Conservation (phyloP, 1,140 invertebrate genomes). For the Drosophila santomea region DNA sequence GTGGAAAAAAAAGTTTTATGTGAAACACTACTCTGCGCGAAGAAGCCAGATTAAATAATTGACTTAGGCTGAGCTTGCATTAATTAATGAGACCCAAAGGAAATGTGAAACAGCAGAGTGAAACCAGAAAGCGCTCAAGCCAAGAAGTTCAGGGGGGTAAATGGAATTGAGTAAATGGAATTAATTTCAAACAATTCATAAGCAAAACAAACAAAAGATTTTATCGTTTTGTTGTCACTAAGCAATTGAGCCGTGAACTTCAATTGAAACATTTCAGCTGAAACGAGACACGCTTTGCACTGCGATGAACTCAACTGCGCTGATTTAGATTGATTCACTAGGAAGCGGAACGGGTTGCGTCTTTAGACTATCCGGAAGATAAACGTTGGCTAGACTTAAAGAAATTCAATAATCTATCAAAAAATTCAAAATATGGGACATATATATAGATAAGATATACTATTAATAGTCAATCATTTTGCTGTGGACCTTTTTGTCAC, state of each 20-base stretch:
- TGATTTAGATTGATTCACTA: constrained; percentile 43
- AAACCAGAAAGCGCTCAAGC: constrained; percentile 1
- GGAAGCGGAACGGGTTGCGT: constrained; percentile 44
- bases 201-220: constrained; percentile 64
- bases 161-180: constrained; percentile 33
- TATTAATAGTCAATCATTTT: too few species aligned
- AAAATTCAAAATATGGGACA: neutral
- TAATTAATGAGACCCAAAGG: constrained; percentile 23
- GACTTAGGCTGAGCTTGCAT: constrained; percentile 35
- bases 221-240: constrained; percentile 41
- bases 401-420: neutral
- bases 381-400: neutral
- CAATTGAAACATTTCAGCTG: constrained; percentile 52
- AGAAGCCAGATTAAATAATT: constrained; percentile 19
- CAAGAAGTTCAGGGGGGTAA: constrained; percentile 6
- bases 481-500: neutral
- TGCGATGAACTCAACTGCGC: constrained; percentile 25
- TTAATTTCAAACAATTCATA: constrained; percentile 53
- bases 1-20: constrained; percentile 5
- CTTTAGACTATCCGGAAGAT: constrained; percentile 14
- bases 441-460: too few species aligned
- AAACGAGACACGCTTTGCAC: constrained; percentile 21
- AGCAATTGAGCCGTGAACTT: constrained; percentile 78
- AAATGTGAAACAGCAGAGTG: constrained; percentile 1
- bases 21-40: constrained; percentile 4